phyloP scores from a whole-genome alignment of 2,888 invertebrate genomes.

The Cheilosia urbana region DNA sequence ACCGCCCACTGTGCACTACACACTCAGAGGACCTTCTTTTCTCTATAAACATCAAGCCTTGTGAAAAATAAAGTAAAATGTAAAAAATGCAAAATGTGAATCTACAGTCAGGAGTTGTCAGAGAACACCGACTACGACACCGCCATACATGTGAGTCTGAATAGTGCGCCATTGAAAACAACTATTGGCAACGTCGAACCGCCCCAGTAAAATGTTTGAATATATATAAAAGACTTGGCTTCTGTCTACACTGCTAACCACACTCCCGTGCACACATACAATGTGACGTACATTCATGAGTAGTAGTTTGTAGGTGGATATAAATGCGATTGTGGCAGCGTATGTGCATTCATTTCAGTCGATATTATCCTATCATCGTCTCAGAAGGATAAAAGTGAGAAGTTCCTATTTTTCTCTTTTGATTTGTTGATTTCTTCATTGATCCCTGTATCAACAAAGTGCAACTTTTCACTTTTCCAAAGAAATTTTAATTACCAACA shows the following conservation, averaged over 20 bases:
- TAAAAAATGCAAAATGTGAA: background rate
- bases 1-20: background rate
- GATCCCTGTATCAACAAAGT: background rate
- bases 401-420: constrained; percentile 4
- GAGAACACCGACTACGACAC: constrained; percentile 11
- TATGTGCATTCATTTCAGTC: constrained; percentile 13
- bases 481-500: too few relatives aligned
- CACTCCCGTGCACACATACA: too few relatives aligned
- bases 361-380: constrained; percentile 41
- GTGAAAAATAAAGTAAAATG: constrained; percentile 1
- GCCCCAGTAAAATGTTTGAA: constrained; percentile 33
- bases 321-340: background rate
- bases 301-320: constrained; percentile 19
- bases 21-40: background rate
- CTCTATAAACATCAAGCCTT: background rate
- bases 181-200: constrained; percentile 48
- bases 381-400: constrained; percentile 8
- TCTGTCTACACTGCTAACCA: too few relatives aligned
- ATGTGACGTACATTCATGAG: background rate
- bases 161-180: constrained; percentile 34
- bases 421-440: background rate
- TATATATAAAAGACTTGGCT: too few relatives aligned
- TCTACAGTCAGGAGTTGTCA: background rate
- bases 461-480: background rate
- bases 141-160: background rate